Evolutionary conservation across 2,113 vertebrate species (phyloP).

Genomic region (Macaca nemestrina): DNA sequence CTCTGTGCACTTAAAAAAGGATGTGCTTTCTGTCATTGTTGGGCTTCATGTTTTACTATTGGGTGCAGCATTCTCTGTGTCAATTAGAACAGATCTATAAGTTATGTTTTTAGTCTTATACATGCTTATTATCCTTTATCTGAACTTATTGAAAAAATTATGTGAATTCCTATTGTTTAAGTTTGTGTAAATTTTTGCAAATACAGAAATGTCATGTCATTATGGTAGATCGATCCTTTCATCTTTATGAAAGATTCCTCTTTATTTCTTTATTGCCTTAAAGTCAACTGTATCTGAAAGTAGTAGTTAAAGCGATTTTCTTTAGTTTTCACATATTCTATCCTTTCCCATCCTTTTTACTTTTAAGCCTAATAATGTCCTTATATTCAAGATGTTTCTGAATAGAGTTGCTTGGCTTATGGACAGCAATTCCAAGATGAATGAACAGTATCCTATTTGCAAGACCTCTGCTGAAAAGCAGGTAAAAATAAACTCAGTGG

Average conservation of each 20-base stretch:
- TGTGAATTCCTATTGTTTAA: not conserved
- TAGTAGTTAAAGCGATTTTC: not conserved
- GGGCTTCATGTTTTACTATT: not conserved
- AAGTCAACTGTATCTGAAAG: not conserved
- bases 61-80: not conserved
- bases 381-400: not conserved
- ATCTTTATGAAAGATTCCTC: not conserved
- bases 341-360: not conserved
- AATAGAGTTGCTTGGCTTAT: not conserved
- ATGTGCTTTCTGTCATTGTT: not conserved
- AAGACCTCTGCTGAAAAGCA: not conserved
- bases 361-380: not conserved
- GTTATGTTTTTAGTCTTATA: not conserved
- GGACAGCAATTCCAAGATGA: not conserved
- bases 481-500: not conserved
- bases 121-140: not conserved
- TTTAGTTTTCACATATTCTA: not conserved
- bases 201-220: not conserved
- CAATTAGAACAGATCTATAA: not conserved
- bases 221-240: not conserved
- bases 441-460: not conserved
- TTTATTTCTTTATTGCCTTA: not conserved
- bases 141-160: not conserved
- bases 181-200: not conserved
- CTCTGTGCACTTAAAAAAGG: not conserved